Evolutionary conservation across 2,113 vertebrate species (phyloP), one percentile per base, ranked within the genome.

Genomic region (Gavialis gangeticus): DNA sequence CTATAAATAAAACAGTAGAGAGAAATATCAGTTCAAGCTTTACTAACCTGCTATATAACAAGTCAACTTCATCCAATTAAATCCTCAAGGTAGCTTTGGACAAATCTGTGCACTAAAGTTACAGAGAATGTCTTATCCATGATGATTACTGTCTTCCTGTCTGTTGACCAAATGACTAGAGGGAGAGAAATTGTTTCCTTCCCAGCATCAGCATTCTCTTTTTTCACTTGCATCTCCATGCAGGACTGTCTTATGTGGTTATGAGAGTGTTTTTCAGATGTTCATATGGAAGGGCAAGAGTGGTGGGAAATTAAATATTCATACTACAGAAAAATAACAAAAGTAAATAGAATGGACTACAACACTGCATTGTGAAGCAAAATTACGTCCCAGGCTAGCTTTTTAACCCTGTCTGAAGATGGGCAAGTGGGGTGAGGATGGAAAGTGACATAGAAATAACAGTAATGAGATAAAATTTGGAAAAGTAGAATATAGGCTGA

Each of bases 61-160:
- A 97, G 91, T 91, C 94, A 85, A 60, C 91, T 90, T 88, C 24
- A 87, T 63, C 85, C 94, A 97, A 88, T 96, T 95, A 96, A 96
- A 89, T 92, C 93, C 94, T 96, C 82, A 6, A 93, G 88, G 91
- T 10, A 90, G 92, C 85, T 95, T 79, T 95, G 84, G 92, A 94
- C 89, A 95, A 84, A 91, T 28, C 84, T 62, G 55, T 19, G 86
- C 79, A 83, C 82, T 12, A 46, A 80, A 79, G 16, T 76, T 93
- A 84, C 91, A 93, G 58, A 89, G 77, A 67, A 76, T 91, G 79
- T 94, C 7, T 22, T 83, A 64, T 82, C 88, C 79, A 34, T 88
- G 86, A 85, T 92, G 82, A 87, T 93, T 90, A 79, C 18, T 91
- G 82, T 85, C 88, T 79, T 87, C 89, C 90, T 3, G 90, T 77